Base-by-base conservation (phyloP, 2,888 invertebrate genomes). In the Rambutsinella grinnellia region DNA sequence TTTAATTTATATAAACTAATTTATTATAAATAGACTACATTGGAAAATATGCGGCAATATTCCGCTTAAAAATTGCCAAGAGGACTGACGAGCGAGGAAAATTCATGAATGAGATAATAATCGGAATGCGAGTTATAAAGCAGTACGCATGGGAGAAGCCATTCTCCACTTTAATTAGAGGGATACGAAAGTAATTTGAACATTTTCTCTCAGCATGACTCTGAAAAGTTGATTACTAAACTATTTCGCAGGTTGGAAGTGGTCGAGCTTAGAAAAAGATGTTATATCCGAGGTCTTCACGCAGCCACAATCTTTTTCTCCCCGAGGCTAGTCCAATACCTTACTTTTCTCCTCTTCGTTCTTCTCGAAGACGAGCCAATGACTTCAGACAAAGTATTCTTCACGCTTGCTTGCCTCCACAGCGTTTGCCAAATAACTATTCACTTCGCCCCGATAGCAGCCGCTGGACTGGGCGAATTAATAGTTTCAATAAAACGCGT, bases 121-220 rank as follows among this genome's bases (percentile, higher is more conserved):
- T 88, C 46, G 89, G 87, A 80, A 89, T 91, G 56, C 89, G 90
- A 84, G 85, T 90, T 15, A 90, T 91, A 15, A 92, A 92, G 85
- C 89, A 91, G 87, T 90, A 91, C 84, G 89, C 90, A 1, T 91
- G 90, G 90, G 91, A 91, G 83, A 87, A 89, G 77, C 87, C 89
- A 51, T 91, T 91, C 83, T 86, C 88, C 53, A 85, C 87, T 49
- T 86, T 87, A 77, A 86, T 90, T 47, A 49, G 76, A 17, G 26
- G 19, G 17, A 51, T 81, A 13, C 56, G 77, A 21, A 56, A 51
- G 61, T 62, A 44, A 17, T n/a, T 60, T 19, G 6, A 60, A 19
- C 13, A 47, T 44, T 13, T 36, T 60, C 2, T 8, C 44, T n/a
- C 19, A 36, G 28, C 19, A 8, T 24, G n/a, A 36, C 13, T 53